phyloP scores from a whole-genome alignment of 2,797 vertebrate species.

The Rhadinocentrus ornatus region DNA sequence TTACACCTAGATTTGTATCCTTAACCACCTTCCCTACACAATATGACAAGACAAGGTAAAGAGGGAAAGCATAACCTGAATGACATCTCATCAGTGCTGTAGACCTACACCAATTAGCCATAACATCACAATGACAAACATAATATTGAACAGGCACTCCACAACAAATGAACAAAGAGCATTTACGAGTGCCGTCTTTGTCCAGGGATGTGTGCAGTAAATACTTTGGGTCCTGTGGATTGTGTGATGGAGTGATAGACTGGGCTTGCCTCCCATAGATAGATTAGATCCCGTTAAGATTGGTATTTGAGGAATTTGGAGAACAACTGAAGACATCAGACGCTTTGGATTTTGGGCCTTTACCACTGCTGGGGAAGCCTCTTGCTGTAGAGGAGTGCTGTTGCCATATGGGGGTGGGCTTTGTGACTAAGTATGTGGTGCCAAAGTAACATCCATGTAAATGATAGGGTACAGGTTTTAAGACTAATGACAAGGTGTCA shows the following conservation, averaged over 20 bases:
- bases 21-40: too few relatives aligned
- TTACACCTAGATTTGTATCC: too few relatives aligned
- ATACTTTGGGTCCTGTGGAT: not conserved
- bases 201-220: not conserved
- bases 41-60: too few relatives aligned
- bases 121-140: not conserved
- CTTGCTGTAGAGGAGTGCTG: not conserved
- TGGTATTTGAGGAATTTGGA: not conserved
- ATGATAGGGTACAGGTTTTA: not conserved
- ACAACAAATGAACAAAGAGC: not conserved
- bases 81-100: too few relatives aligned
- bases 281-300: not conserved
- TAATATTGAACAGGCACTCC: not conserved
- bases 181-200: not conserved
- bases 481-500: too few relatives aligned
- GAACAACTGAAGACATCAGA: too few relatives aligned
- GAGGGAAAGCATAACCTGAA: too few relatives aligned
- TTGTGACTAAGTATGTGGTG: not conserved
- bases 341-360: not conserved
- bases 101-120: too few relatives aligned
- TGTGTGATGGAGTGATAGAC: not conserved
- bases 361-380: not conserved
- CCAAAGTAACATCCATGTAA: not conserved
- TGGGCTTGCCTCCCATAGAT: not conserved
- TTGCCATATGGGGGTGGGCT: not conserved